A percentile compares a stretch with the other conserved stretches of the same genome.
phyloP scores from a whole-genome alignment of 2,888 invertebrate species.

The Chrysomela aeneicollis region DNA sequence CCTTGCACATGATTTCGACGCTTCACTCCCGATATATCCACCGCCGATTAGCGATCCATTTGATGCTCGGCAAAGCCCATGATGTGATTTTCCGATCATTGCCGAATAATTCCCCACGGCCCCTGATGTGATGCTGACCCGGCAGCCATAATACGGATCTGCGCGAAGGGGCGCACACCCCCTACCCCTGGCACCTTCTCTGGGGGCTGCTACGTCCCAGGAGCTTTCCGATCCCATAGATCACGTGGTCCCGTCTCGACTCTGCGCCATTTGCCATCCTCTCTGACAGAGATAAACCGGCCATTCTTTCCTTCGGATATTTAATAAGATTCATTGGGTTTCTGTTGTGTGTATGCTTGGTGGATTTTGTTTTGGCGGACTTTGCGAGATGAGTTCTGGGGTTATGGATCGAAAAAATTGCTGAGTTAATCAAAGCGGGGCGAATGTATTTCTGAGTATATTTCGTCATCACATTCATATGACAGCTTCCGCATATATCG shows the following conservation, averaged over 20 bases:
- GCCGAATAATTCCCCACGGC: constrained; percentile 47
- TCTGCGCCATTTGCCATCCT: constrained; percentile 42
- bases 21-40: constrained; percentile 8
- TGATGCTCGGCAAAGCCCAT: constrained; percentile 33
- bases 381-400: too few species aligned
- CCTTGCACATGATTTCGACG: too few species aligned
- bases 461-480: too few species aligned
- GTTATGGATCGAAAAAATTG: too few species aligned
- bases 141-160: constrained; percentile 55
- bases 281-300: constrained; percentile 48
- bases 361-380: too few species aligned
- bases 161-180: constrained; percentile 42
- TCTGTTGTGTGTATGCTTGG: constrained; percentile 7
- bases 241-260: constrained; percentile 45
- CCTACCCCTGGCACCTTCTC: constrained; percentile 45
- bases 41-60: constrained; percentile 21
- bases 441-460: too few species aligned
- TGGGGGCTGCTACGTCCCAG: constrained; percentile 45
- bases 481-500: too few species aligned
- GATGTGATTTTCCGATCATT: constrained; percentile 38
- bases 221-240: constrained; percentile 47
- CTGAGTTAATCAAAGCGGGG: too few species aligned
- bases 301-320: constrained; percentile 46
- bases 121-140: constrained; percentile 50
- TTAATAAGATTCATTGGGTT: constrained; percentile 44